Evolutionary conservation across 2,797 vertebrate genomes (phyloP).

Genomic region (Cynodonichthys magdalenae): DNA sequence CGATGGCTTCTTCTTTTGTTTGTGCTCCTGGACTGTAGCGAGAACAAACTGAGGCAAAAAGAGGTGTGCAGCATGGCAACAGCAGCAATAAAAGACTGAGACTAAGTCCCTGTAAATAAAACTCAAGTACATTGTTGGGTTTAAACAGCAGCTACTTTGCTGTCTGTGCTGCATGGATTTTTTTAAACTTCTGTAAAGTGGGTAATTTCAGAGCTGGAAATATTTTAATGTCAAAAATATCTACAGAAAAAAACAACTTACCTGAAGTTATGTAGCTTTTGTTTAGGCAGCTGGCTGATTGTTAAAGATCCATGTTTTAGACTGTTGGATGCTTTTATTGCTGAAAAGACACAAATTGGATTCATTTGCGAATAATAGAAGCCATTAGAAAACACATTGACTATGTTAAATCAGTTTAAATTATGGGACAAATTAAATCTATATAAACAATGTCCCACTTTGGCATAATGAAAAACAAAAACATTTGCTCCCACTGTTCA

Average conservation of each 20-base stretch:
- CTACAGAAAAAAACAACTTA: background rate
- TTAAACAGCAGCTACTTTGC: background rate
- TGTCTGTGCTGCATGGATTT: background rate
- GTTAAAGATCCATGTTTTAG: background rate
- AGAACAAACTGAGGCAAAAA: accelerated
- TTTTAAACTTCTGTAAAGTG: background rate
- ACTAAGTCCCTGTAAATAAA: background rate
- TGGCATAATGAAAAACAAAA: background rate
- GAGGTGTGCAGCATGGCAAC: background rate
- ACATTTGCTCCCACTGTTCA: background rate
- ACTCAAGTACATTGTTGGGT: background rate
- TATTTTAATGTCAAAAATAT: background rate
- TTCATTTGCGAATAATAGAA: background rate
- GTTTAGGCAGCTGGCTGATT: background rate
- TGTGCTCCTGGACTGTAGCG: background rate
- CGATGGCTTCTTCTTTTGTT: conserved; percentile 4
- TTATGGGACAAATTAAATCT: background rate
- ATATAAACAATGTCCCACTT: too few relatives aligned
- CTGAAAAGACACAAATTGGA: background rate
- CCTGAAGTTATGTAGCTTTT: background rate
- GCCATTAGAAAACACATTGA: background rate
- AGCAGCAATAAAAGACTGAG: conserved; percentile 16
- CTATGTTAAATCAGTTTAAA: background rate
- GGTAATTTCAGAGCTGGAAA: background rate
- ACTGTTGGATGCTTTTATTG: background rate